These are phyloP conservation scores for Punctoribates punctum DNA, from an alignment of 2,888 invertebrate species.

Conservation along the genomic window DNA sequence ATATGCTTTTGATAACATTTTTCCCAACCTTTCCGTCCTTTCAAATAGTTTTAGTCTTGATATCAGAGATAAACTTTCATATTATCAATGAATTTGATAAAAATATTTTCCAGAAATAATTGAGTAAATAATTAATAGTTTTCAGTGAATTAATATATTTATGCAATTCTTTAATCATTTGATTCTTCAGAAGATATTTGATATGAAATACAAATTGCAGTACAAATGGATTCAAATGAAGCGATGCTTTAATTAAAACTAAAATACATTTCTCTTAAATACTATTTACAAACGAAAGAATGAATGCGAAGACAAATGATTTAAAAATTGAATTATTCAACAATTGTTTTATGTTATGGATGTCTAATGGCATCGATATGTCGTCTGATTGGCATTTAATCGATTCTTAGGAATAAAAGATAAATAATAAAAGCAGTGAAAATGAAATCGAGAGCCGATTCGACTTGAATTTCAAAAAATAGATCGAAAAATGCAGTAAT, in stretches of 20 bases:
- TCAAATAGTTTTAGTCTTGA: too few species aligned
- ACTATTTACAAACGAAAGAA: conserved; percentile 14
- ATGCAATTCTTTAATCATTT: not conserved
- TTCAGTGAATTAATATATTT: too few species aligned
- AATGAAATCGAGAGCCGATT: not conserved
- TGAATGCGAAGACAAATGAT: not conserved
- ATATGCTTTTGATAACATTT: too few species aligned
- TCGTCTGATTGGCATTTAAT: conserved; percentile 18
- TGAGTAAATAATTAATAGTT: too few species aligned
- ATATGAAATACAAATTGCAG: not conserved
- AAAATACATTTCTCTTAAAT: conserved; percentile 11
- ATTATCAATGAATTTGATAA: too few species aligned
- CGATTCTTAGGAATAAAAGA: not conserved
- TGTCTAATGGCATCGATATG: conserved; percentile 34
- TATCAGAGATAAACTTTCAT: too few species aligned
- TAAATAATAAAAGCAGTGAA: not conserved
- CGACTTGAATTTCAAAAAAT: not conserved
- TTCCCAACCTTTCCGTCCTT: too few species aligned
- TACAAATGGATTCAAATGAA: not conserved
- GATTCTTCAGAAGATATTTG: not conserved
- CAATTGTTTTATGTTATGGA: conserved; percentile 23
- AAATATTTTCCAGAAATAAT: too few species aligned
- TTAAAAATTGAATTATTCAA: not conserved
- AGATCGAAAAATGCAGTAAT: not conserved
- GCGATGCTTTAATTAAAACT: not conserved